Conservation (phyloP, 2,797 vertebrate genomes). For the Streptopelia turtur region DNA sequence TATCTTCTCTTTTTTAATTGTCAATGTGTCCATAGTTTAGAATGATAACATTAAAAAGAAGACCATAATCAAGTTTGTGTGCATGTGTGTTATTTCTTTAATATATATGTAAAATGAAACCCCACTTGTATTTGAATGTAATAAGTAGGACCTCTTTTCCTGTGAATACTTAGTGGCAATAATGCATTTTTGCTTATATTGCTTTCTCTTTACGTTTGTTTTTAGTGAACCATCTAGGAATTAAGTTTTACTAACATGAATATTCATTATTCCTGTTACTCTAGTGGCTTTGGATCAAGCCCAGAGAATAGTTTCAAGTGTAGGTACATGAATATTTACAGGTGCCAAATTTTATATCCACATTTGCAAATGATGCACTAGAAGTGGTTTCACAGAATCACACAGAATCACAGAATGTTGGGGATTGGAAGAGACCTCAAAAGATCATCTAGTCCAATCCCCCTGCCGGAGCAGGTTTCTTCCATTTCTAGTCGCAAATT, state of each 20-base stretch:
- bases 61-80: not conserved
- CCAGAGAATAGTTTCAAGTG: slow-evolving; percentile 39
- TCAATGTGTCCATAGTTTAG: not conserved
- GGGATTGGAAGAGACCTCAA: too few species aligned
- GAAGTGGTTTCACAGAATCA: not conserved
- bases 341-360: slow-evolving; percentile 47
- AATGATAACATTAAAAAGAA: not conserved
- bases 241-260: slow-evolving; percentile 52
- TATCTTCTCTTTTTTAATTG: not conserved
- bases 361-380: slow-evolving; percentile 21
- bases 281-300: slow-evolving; percentile 46
- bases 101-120: not conserved
- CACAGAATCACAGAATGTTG: too few species aligned
- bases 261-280: slow-evolving; percentile 57
- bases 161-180: not conserved
- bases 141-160: not conserved
- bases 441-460: too few species aligned
- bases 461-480: not conserved
- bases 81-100: not conserved
- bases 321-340: slow-evolving; percentile 64
- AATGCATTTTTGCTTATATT: slow-evolving; percentile 7
- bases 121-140: not conserved
- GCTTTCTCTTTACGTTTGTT: slow-evolving; percentile 14
- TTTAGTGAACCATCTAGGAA: slow-evolving; percentile 2
- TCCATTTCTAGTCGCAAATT: slow-evolving; percentile 39